Base-by-base conservation (phyloP, 2,113 vertebrate species). In the Hippopotamus amphibius region DNA sequence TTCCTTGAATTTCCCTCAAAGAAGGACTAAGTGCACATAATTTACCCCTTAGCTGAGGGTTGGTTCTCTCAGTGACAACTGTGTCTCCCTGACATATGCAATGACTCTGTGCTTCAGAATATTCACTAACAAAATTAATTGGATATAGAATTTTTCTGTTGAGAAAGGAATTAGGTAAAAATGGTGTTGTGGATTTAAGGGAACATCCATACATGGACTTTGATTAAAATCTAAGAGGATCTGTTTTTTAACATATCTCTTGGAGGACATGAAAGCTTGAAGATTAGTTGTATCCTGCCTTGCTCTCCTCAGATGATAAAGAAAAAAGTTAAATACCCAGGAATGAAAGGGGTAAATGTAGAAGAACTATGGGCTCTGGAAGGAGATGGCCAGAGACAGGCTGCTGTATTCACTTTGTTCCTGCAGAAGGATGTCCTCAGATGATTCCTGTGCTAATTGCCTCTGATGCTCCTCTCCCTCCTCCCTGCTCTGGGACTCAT, bases 111-210 rank as follows among this genome's bases (percentile, higher is more conserved):
- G 19, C 91, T 85, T 81, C 14, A 57, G 81, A 30, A 69, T 65
- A 57, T 19, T 90, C 7, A 15, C 46, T 65, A 55, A 48, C 48
- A 93, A 90, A 83, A 50, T 86, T 68, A 33, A 63, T 57, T 21
- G n/a, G 57, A 88, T 83, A 66, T 22, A 90, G 9, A 88, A 55
- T 55, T 77, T 77, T 96, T 95, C 74, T 71, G 21, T 50, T 93
- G 63, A 90, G 19, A 88, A 59, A 61, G n/a, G 53, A 77, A 76
- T 69, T 76, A 33, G 53, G 59, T 37, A 37, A 71, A 81, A 77
- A 90, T 55, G 17, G 33, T 82, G 68, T n/a, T 71, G 46, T 68
- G 57, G n/a, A 63, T 63, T 86, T 63, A 66, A 93, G 80, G 66
- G 30, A 80, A 46, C 26, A 68, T 37, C 24, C 28, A 8, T 26